phyloP scores from a whole-genome alignment of 2,888 invertebrate genomes.

The Bombylius major region DNA sequence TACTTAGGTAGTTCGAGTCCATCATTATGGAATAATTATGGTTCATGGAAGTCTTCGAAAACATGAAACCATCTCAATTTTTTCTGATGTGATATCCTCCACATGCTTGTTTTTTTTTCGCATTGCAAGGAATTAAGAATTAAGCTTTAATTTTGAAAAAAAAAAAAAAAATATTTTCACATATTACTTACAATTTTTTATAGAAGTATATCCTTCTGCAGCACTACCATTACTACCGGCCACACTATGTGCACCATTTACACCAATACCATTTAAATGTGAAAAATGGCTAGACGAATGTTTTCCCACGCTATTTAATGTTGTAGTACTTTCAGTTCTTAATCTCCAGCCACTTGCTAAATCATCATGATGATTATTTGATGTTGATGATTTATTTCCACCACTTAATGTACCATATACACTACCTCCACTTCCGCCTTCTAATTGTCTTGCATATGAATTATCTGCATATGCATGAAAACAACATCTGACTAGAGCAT shows the following conservation, averaged over 20 bases:
- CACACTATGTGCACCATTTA: constrained; percentile 12
- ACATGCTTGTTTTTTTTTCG: too few relatives aligned
- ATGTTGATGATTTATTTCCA: constrained; percentile 35
- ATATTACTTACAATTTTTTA: constrained; percentile 36
- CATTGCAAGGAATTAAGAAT: too few relatives aligned
- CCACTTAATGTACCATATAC: constrained; percentile 40
- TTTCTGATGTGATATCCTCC: too few relatives aligned
- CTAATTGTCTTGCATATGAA: constrained; percentile 76
- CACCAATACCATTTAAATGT: constrained; percentile 18
- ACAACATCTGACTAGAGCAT: constrained; percentile 92
- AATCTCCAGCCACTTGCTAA: constrained; percentile 41
- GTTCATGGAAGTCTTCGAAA: too few relatives aligned
- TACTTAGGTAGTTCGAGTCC: too few relatives aligned
- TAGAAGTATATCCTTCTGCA: constrained; percentile 35
- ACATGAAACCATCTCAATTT: too few relatives aligned
- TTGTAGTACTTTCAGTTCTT: constrained; percentile 46
- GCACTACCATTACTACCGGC: constrained; percentile 26
- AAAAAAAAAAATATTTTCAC: too few relatives aligned
- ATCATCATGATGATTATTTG: constrained; percentile 27
- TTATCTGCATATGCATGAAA: constrained; percentile 97
- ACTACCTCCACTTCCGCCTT: constrained; percentile 43
- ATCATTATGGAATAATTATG: too few relatives aligned
- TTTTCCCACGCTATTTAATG: constrained; percentile 45
- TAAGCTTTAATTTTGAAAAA: too few relatives aligned
- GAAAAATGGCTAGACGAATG: constrained; percentile 29